Base-by-base conservation (phyloP, 2,888 invertebrate species). In the Lasius fuliginosus region DNA sequence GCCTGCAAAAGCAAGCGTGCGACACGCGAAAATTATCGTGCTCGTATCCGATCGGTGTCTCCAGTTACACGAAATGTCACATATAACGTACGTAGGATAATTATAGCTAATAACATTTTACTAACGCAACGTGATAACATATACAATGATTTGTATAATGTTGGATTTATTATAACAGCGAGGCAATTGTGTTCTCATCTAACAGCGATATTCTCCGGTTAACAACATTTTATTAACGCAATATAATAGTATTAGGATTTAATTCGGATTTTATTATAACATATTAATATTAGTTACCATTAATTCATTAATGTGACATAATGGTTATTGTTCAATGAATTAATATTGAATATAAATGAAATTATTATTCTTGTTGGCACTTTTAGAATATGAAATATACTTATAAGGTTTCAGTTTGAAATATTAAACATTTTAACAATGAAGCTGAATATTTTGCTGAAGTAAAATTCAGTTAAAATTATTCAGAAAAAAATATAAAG, bases 1-100 rank as follows among this genome's bases (percentile, higher is more conserved):
- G 96, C 96, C 97, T 94, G 88, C 15, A 89, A 87, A 87, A 69
- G 49, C 53, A 60, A 53, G 49, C 49, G 49, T 53, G 49, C 49
- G n/a, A 71, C 42, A 58, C 42, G 23, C 40, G n/a, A 58, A 58
- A 58, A 67, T 49, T 30, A 67, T 67, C n/a, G 49, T 53, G 9
- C 23, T 12, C 33, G 36, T 53, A 27, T 46, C 4, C 46, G 12
- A 42, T n/a, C 15, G 15, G 15, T 30, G 5, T 15, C 36, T 42
- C 30, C 56, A 27, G 56, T 53, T 53, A 67, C 4, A 30, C 23
- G 62, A 62, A 23, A 64, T 15, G 42, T 36, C 23, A 23, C 49
- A 6, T 18, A 58, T 15, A 27, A 60, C 27, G 15, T n/a, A 53
- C 18, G 40, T 40, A 12, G 6, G 18, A 30, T 42, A 30, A 30